Conservation (phyloP, 2,113 vertebrate genomes). For the Promerops cafer region DNA sequence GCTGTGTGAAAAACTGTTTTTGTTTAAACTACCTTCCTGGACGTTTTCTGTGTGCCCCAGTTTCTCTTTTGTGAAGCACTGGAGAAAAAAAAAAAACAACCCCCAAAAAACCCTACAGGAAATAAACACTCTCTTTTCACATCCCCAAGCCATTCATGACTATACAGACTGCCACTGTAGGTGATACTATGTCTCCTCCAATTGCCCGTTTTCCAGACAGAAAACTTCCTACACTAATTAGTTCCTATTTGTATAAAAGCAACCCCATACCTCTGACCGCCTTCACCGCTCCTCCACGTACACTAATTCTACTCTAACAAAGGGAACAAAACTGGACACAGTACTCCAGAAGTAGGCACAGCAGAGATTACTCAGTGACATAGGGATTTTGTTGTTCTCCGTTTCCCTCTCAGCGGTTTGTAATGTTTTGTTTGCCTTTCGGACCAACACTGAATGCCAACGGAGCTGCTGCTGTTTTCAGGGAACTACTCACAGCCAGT, state of each 20-base stretch:
- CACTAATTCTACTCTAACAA: background rate
- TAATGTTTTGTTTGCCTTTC: background rate
- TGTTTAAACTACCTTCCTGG: background rate
- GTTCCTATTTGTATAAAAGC: background rate
- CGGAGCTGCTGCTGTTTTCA: background rate
- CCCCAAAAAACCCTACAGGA: background rate
- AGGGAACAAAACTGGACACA: background rate
- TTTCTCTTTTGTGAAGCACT: conserved; percentile 42
- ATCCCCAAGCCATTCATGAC: conserved; percentile 43
- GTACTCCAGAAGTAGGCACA: background rate
- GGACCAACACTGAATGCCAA: background rate
- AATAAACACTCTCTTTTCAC: conserved; percentile 48
- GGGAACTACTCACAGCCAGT: background rate
- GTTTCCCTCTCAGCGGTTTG: background rate
- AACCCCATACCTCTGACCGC: background rate
- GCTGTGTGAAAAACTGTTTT: background rate
- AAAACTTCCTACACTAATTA: conserved; percentile 32
- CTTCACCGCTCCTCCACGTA: background rate
- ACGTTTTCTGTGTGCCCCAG: conserved; percentile 42
- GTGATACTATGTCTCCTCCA: conserved; percentile 41
- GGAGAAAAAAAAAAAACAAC: background rate
- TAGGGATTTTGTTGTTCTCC: background rate
- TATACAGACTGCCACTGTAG: conserved; percentile 26
- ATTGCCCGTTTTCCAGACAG: background rate
- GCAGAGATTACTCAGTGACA: background rate